Conservation (phyloP, 1,140 invertebrate genomes). For the Ostrea edulis region DNA sequence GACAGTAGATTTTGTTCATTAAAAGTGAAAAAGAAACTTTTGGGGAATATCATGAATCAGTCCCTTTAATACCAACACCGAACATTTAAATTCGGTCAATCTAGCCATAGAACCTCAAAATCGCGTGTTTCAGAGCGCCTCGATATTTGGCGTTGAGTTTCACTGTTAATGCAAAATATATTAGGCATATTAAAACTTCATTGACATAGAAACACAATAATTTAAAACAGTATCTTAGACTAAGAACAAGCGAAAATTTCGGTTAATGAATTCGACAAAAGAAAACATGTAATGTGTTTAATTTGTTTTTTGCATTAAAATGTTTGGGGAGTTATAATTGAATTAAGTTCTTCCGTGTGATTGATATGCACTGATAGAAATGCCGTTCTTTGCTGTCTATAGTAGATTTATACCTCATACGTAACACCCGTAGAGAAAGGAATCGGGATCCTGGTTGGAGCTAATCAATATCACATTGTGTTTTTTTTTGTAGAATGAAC, state of each 20-base stretch:
- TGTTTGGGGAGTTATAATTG: slow-evolving; percentile 11
- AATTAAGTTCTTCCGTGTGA: background rate
- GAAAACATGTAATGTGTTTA: slow-evolving; percentile 9
- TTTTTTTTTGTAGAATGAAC: slow-evolving; percentile 9
- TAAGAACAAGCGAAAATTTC: background rate
- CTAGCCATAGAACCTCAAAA: too few species aligned
- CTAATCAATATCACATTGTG: slow-evolving; percentile 33
- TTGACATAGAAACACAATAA: slow-evolving; percentile 16
- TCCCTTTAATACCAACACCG: too few species aligned
- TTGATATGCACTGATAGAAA: slow-evolving; percentile 21
- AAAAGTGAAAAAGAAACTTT: too few species aligned
- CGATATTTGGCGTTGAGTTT: too few species aligned
- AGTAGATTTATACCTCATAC: background rate
- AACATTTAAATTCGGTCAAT: too few species aligned
- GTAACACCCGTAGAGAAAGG: background rate
- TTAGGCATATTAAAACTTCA: background rate
- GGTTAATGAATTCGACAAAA: slow-evolving; percentile 19
- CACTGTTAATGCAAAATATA: too few species aligned
- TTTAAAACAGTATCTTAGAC: background rate
- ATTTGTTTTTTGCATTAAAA: slow-evolving; percentile 23
- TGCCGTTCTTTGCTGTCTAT: background rate
- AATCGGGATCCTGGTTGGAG: background rate
- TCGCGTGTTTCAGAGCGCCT: too few species aligned
- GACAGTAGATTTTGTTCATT: too few species aligned
- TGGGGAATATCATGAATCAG: too few species aligned